Base-by-base conservation (phyloP, 2,113 vertebrate genomes). In the Peucedramus taeniatus region DNA sequence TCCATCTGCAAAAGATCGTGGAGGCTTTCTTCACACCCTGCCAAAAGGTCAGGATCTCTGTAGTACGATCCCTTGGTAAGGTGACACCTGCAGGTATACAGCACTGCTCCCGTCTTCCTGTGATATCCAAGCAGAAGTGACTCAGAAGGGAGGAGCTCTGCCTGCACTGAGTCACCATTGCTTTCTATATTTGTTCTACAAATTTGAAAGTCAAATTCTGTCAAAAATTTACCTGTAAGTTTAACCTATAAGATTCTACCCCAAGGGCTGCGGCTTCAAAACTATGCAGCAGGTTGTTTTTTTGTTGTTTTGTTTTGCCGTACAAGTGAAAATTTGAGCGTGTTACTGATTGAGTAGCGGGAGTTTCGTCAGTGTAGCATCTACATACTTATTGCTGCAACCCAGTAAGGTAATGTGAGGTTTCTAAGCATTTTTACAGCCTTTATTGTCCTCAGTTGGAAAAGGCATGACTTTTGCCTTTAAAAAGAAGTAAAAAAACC, bases 121-220 rank as follows among this genome's bases (percentile, higher is more conserved):
- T 6, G 8, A 11, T 30, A 61, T 1, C 70, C 5, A 0, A 64
- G 35, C 39, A 42, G 39, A n/a, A 92, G 59, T 85, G 82, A 94
- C 75, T 91, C 80, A 75, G 76, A 65, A 94, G 53, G 83, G 91
- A 91, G 89, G 87, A 94, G 49, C 49, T 90, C 75, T 92, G 72
- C 40, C 76, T 64, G 35, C 60, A 26, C 76, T 83, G 89, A 94
- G 21, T 92, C 89, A 81, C 72, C 60, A 35, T 16, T 57, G 56
- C 80, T 83, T 90, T 92, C 83, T 95, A 13, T 88, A 77, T 74
- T 89, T 81, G 37, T 27, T 56, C 69, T 60, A 75, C 51, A 64
- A 44, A 96, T 93, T 15, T 83, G 19, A 56, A 93, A 96, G 78
- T 76, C 66, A 94, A 76, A 78, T 70, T 94, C 75, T 83, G 75